These are phyloP conservation scores for Rhinophrynus dorsalis DNA, from an alignment of 2,797 vertebrate species.

Conservation along the genomic window DNA sequence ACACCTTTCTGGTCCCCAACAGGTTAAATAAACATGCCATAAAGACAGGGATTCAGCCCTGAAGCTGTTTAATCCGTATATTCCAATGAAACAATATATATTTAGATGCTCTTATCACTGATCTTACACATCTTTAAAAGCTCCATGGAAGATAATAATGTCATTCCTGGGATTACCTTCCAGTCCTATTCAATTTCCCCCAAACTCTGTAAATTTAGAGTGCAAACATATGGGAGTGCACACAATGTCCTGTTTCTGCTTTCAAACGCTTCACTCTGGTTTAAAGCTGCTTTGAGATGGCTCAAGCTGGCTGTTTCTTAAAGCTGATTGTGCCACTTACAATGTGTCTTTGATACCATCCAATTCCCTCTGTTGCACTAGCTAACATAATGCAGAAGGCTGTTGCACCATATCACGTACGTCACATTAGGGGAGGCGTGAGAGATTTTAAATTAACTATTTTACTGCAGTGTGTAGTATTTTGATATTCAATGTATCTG, in stretches of 20 bases:
- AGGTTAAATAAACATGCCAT: too few relatives aligned
- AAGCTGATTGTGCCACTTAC: background rate
- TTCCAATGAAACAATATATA: too few relatives aligned
- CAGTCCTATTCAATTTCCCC: too few relatives aligned
- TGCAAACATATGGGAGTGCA: background rate
- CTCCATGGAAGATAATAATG: too few relatives aligned
- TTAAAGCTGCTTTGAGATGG: conserved; percentile 2
- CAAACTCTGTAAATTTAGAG: background rate
- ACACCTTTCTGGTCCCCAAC: too few relatives aligned
- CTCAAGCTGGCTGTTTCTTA: background rate
- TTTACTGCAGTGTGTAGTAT: too few relatives aligned
- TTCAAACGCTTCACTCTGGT: background rate
- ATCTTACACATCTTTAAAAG: too few relatives aligned
- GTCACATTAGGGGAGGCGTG: background rate
- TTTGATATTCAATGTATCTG: too few relatives aligned
- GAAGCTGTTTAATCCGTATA: too few relatives aligned
- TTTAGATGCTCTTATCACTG: too few relatives aligned
- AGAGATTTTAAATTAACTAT: background rate
- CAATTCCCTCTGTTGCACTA: background rate
- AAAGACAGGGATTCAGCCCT: too few relatives aligned
- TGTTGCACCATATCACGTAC: background rate
- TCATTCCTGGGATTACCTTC: too few relatives aligned
- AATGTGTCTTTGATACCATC: background rate
- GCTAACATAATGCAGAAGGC: background rate
- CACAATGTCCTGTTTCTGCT: background rate